These are phyloP conservation scores for Melanotaenia boesemani DNA, from an alignment of 2,797 vertebrate genomes.

Conservation along the genomic window DNA sequence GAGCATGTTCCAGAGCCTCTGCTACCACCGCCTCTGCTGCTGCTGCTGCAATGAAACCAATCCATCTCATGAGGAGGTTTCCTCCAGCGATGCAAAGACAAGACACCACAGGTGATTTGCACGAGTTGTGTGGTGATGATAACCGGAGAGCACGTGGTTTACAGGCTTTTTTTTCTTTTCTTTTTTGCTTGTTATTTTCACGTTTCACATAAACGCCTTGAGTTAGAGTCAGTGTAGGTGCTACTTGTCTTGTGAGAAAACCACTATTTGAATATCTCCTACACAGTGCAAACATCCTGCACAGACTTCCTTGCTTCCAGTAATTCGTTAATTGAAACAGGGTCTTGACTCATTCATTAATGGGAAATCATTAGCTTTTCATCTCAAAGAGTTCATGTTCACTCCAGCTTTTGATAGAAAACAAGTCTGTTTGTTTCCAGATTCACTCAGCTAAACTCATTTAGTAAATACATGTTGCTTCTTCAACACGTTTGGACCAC, in stretches of 20 bases:
- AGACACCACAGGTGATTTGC: conserved; percentile 44
- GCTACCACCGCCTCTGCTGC: not conserved
- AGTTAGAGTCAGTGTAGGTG: not conserved
- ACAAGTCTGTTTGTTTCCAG: conserved; percentile 53
- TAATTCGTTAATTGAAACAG: conserved; percentile 57
- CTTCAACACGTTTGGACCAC: conserved; percentile 1
- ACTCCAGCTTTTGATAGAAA: conserved; percentile 10
- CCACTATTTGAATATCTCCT: conserved; percentile 52
- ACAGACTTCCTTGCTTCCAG: conserved; percentile 55
- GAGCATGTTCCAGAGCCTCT: conserved; percentile 27
- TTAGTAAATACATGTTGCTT: conserved; percentile 35
- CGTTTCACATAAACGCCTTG: conserved; percentile 56
- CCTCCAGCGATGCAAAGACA: conserved; percentile 22
- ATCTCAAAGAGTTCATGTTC: conserved; percentile 21
- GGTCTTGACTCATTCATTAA: conserved; percentile 54
- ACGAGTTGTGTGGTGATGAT: conserved; percentile 22
- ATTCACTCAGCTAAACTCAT: not conserved
- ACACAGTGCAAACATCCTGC: conserved; percentile 34
- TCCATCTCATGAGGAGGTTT: conserved; percentile 54
- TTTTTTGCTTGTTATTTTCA: conserved; percentile 4
- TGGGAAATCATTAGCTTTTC: conserved; percentile 53
- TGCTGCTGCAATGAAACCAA: conserved; percentile 43
- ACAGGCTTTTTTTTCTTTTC: not conserved
- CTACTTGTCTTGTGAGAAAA: conserved; percentile 32
- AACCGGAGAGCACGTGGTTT: conserved; percentile 61